Evolutionary conservation across 2,797 vertebrate genomes (phyloP).

Genomic region (Rhyacichthys aspro): DNA sequence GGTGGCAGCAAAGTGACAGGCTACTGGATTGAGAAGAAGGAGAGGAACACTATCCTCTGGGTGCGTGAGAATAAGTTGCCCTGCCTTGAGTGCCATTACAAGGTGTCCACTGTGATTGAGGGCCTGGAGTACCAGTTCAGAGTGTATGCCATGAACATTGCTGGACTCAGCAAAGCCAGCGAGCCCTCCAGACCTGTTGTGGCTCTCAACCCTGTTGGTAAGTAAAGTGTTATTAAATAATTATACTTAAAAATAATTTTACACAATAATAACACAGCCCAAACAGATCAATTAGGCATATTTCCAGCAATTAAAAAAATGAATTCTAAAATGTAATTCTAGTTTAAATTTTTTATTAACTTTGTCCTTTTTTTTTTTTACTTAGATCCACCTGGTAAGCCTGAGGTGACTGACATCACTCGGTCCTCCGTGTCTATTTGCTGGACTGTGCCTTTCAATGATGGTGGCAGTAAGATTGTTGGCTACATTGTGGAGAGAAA

Average conservation of each 20-base stretch:
- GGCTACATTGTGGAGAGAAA: conserved; percentile 95
- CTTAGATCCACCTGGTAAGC: conserved; percentile 92
- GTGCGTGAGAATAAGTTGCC: conserved; percentile 97
- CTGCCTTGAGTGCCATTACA: conserved; percentile 92
- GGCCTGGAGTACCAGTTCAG: conserved; percentile 98
- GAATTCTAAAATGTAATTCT: too few species aligned
- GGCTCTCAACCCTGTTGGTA: conserved; percentile 97
- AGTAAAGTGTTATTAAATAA: conserved; percentile 49
- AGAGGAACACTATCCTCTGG: conserved; percentile 98
- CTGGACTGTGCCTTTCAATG: conserved; percentile 92
- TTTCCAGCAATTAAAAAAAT: too few species aligned
- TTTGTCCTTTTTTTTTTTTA: neutral
- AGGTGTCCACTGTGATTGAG: conserved; percentile 91
- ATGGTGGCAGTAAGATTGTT: conserved; percentile 93
- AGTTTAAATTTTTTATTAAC: conserved; percentile 1
- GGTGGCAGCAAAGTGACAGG: conserved; percentile 94
- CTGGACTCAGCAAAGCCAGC: conserved; percentile 97
- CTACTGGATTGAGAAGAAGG: conserved; percentile 99
- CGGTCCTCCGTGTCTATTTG: conserved; percentile 90
- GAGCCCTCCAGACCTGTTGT: conserved; percentile 94
- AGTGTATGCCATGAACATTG: conserved; percentile 94
- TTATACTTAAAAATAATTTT: neutral
- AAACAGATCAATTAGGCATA: too few species aligned
- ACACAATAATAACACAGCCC: neutral
- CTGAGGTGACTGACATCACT: conserved; percentile 93